These are phyloP conservation scores for Agrilus mali DNA, from an alignment of 2,888 invertebrate genomes.

Conservation along the genomic window DNA sequence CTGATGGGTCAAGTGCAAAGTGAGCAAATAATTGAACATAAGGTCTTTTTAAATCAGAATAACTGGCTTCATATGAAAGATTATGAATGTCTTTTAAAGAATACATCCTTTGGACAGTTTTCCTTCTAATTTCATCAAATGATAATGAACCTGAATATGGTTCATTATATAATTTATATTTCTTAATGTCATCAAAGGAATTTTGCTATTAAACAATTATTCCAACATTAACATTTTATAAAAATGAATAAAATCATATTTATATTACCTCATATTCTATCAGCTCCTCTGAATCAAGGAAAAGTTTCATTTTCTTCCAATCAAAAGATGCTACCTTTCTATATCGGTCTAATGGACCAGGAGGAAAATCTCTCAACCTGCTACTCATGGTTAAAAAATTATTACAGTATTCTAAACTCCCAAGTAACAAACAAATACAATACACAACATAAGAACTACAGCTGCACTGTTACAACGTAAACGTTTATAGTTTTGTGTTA, in stretches of 20 bases:
- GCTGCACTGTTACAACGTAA: no score
- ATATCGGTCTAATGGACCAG: constrained; percentile 50
- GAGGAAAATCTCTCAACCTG: constrained; percentile 45
- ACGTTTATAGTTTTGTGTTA: no score
- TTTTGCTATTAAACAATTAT: constrained; percentile 21
- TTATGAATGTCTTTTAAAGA: constrained; percentile 53
- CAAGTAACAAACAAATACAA: no score
- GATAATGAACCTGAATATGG: constrained; percentile 14
- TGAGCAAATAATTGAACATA: constrained; percentile 41
- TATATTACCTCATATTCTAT: constrained; percentile 37
- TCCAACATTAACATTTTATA: constrained; percentile 4
- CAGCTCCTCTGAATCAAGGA: constrained; percentile 40
- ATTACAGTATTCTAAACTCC: neutral
- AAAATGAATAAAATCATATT: constrained; percentile 2
- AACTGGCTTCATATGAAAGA: constrained; percentile 40
- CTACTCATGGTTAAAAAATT: constrained; percentile 24
- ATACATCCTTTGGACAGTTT: constrained; percentile 46
- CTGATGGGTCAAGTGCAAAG: constrained; percentile 47
- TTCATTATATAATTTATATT: constrained; percentile 19
- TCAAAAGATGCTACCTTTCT: constrained; percentile 53
- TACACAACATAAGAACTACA: no score
- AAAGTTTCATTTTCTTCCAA: constrained; percentile 47
- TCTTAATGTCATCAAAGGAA: constrained; percentile 19
- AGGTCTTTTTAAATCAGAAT: constrained; percentile 36
- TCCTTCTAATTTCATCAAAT: constrained; percentile 35